A percentile compares a stretch with the other conserved stretches of the same genome.
phyloP scores from a whole-genome alignment of 2,113 vertebrate species.

The Fukomys damarensis region DNA sequence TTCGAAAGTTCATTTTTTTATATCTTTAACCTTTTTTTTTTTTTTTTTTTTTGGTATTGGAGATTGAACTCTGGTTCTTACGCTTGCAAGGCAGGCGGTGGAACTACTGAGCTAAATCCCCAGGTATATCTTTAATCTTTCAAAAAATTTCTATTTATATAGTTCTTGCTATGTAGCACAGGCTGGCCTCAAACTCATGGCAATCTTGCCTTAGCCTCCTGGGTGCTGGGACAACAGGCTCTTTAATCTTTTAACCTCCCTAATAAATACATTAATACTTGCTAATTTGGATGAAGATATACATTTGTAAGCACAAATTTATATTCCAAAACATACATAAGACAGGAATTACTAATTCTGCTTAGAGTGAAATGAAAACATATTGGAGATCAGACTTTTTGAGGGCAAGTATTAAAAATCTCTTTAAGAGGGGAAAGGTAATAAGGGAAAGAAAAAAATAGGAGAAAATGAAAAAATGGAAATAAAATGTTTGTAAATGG shows the following conservation, averaged over 20 bases:
- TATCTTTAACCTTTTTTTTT: background rate
- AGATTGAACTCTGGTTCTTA: no score
- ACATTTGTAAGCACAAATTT: background rate
- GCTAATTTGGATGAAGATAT: background rate
- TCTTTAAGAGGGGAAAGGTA: conserved; percentile 21
- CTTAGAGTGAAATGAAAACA: conserved; percentile 32
- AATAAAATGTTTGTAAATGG: no score
- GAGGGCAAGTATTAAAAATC: background rate
- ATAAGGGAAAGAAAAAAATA: no score
- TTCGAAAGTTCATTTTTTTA: conserved; percentile 1
- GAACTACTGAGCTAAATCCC: no score
- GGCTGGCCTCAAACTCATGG: background rate
- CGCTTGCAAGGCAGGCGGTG: no score
- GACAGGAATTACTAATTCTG: background rate
- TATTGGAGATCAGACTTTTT: background rate
- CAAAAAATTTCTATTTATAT: no score
- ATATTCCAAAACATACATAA: background rate
- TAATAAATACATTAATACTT: background rate
- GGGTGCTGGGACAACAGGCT: background rate
- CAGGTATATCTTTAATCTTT: no score
- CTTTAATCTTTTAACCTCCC: background rate
- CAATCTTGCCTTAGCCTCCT: background rate
- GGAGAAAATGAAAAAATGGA: no score
- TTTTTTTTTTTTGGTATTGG: no score
- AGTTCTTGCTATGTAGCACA: background rate